Evolutionary conservation across 2,797 vertebrate genomes (phyloP), one percentile per base, ranked within the genome.

Genomic region (Gastrophryne carolinensis): DNA sequence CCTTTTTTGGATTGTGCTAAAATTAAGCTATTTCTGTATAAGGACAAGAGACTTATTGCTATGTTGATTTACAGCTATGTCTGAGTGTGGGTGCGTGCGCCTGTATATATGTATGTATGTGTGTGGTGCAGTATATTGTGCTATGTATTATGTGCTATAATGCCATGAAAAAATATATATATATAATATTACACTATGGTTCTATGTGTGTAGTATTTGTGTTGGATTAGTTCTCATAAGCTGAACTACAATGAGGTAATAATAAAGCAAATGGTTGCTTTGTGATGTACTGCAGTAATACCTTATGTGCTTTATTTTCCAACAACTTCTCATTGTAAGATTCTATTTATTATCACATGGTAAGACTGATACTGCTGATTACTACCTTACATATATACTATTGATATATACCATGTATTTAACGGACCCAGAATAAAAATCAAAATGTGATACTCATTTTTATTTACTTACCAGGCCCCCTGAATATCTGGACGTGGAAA

Each of bases 401-500:
- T 41, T 47, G 12, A 12, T n/a, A 5, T n/a, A n/a, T n/a, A n/a
- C n/a, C 13, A 8, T 39, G 5, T n/a, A 44, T 39, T 19, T 47
- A 27, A 5, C 1, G 2, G n/a, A 15, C 3, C 15, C 5, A 44
- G 5, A 44, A 15, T 15, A 17, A 44, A 13, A 17, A 44, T 15
- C 13, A 17, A 5, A 34, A 21, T 29, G 89, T 66, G 89, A 91
- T 91, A 91, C 88, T 90, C 92, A 90, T 92, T 93, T 92, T 89
- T 92, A 84, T 90, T n/a, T n/a, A n/a, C 90, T 89, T 89, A 91
- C 90, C 90, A 91, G 89, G 80, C 80, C 83, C 89, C 89, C 87
- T 90, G 88, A 91, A 92, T 88, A 88, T 86, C 87, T 89, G 90
- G 90, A 89, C 89, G 84, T 88, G 86, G 88, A 88, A 90, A 90